Percentiles rank a stretch among this genome's conserved stretches.
phyloP scores from a whole-genome alignment of 1,140 invertebrate species.

The Bombus confusus region DNA sequence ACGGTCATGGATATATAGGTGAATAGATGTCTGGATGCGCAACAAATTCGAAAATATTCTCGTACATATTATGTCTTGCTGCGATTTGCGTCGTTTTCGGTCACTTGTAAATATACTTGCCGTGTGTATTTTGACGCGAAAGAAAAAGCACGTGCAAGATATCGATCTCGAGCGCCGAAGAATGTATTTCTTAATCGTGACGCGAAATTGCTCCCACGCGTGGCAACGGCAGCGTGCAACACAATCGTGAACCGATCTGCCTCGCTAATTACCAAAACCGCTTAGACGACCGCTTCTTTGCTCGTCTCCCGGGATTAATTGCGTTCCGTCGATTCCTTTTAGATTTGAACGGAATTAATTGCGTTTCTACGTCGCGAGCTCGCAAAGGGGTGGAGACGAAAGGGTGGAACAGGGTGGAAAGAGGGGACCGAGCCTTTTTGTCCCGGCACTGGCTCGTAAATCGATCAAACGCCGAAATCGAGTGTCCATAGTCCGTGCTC shows the following conservation, averaged over 20 bases:
- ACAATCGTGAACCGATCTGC: constrained; percentile 46
- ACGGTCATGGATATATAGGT: too few species aligned
- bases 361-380: constrained; percentile 60
- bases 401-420: background rate
- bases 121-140: background rate
- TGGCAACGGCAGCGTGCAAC: background rate
- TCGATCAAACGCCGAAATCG: constrained; percentile 72
- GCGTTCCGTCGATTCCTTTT: constrained; percentile 60
- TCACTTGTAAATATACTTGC: too few species aligned
- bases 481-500: constrained; percentile 60
- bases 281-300: constrained; percentile 58
- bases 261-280: constrained; percentile 63
- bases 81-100: background rate
- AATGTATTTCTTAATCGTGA: background rate
- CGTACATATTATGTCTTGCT: background rate
- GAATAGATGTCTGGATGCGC: background rate
- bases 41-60: background rate
- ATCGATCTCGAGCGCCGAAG: background rate
- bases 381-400: background rate
- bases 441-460: constrained; percentile 66
- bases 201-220: background rate
- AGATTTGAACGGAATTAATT: constrained; percentile 64
- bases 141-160: background rate
- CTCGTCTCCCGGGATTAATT: constrained; percentile 60
- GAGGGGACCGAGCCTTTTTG: constrained; percentile 54